Conservation (phyloP, 1,140 invertebrate genomes). For the Heliconius congener region DNA sequence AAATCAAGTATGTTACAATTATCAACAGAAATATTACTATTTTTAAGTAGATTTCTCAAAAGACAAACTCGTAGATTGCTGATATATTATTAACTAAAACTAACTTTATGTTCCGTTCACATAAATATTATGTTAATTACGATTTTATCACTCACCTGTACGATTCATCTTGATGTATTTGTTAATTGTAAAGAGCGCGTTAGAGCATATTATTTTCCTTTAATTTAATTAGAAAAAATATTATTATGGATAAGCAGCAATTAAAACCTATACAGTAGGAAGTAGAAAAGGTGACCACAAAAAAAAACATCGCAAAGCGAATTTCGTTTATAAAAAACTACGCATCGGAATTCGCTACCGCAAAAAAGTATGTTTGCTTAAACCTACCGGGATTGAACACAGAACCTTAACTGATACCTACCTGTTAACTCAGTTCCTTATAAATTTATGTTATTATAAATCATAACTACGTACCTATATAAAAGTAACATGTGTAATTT, state of each 20-base stretch:
- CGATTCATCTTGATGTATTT: not conserved
- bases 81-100: not conserved
- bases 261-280: not conserved
- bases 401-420: too few species aligned
- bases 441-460: too few species aligned
- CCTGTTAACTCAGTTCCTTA: too few species aligned
- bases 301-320: not conserved
- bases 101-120: not conserved
- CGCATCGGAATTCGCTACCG: not conserved
- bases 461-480: too few species aligned
- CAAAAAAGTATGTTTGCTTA: not conserved
- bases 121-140: not conserved
- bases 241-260: not conserved
- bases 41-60: not conserved
- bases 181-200: not conserved
- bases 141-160: not conserved
- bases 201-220: not conserved
- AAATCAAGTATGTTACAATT: not conserved
- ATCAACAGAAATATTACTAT: not conserved
- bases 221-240: not conserved
- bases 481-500: not conserved
- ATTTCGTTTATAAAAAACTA: not conserved
- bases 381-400: too few species aligned
- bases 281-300: not conserved
- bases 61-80: not conserved